Evolutionary conservation across 2,113 vertebrate species (phyloP).

Genomic region (Myiozetetes cayanensis): DNA sequence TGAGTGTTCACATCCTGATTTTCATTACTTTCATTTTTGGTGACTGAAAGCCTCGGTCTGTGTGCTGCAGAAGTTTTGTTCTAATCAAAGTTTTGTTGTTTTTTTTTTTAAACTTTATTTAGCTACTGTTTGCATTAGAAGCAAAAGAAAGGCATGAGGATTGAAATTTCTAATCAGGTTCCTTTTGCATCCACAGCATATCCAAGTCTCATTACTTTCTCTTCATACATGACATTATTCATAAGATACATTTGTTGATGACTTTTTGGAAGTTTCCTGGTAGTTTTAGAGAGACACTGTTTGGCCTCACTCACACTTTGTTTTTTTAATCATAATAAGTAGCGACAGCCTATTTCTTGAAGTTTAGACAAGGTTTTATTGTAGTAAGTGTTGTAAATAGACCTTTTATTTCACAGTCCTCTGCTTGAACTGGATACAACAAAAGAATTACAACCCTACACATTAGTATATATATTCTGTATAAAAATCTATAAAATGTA

Average conservation of each 20-base stretch:
- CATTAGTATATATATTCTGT: neutral
- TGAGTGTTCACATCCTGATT: constrained; percentile 19
- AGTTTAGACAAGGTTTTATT: neutral
- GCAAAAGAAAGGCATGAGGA: neutral
- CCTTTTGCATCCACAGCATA: neutral
- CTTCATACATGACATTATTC: neutral
- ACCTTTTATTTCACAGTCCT: neutral
- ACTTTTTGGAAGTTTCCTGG: neutral
- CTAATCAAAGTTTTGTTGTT: neutral
- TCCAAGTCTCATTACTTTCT: neutral
- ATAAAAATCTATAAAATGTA: neutral
- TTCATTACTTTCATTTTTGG: constrained; percentile 57
- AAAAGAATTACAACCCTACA: neutral
- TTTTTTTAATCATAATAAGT: neutral
- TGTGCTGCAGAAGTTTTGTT: constrained; percentile 7
- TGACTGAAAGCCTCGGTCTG: constrained; percentile 19
- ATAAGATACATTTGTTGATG: neutral
- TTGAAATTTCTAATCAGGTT: neutral
- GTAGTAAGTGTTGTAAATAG: neutral
- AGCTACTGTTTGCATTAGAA: neutral
- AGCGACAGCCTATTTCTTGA: neutral
- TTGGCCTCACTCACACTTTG: neutral
- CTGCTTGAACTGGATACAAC: neutral
- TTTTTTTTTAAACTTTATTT: neutral
- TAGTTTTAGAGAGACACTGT: neutral